Conservation (phyloP, 2,888 invertebrate species). For the Orthonychiurus folsomi region DNA sequence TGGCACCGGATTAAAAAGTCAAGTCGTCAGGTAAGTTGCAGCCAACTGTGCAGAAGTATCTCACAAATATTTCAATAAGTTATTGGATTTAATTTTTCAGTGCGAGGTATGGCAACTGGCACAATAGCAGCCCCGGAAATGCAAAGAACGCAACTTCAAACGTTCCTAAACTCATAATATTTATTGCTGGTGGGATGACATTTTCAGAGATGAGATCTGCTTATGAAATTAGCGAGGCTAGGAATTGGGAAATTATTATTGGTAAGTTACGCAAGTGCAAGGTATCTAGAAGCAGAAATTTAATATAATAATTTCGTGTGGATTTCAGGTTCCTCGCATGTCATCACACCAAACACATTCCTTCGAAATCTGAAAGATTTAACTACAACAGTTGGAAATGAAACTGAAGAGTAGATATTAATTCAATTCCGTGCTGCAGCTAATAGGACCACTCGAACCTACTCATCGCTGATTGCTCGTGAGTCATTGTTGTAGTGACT, state of each 20-base stretch:
- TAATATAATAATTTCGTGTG: constrained; percentile 14
- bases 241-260: constrained; percentile 32
- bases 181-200: constrained; percentile 32
- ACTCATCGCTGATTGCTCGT: too few relatives aligned
- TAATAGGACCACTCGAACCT: too few relatives aligned
- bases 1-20: constrained; percentile 17
- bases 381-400: background rate
- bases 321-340: constrained; percentile 74
- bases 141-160: constrained; percentile 13
- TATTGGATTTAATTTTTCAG: constrained; percentile 15
- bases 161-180: constrained; percentile 30
- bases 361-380: constrained; percentile 50
- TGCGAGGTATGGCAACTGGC: constrained; percentile 30
- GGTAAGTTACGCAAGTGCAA: constrained; percentile 17
- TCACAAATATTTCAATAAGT: background rate
- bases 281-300: background rate
- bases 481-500: too few relatives aligned
- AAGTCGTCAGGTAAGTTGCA: constrained; percentile 21
- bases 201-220: constrained; percentile 33
- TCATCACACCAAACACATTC: constrained; percentile 93
- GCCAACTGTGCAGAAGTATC: too few relatives aligned
- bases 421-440: too few relatives aligned
- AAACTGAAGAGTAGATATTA: too few relatives aligned
- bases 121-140: constrained; percentile 18
- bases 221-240: constrained; percentile 27